Conservation (phyloP, 1,140 invertebrate genomes). For the Dolichoris vasculosae region DNA sequence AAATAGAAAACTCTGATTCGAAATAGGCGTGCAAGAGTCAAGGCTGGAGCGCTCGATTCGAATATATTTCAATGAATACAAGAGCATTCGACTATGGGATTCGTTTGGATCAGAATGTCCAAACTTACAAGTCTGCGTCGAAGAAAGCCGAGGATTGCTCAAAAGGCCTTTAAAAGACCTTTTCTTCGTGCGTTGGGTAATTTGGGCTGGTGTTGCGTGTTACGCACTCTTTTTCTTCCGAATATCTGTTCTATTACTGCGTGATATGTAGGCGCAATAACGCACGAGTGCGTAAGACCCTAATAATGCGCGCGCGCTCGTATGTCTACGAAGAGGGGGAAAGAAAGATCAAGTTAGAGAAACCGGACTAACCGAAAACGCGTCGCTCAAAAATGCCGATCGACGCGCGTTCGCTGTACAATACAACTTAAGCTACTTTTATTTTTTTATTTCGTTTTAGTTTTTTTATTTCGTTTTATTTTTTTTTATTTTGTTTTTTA, state of each 20-base stretch:
- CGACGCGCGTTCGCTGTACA: background rate
- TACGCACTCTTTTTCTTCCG: conserved; percentile 35
- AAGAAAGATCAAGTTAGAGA: background rate
- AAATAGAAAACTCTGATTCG: too few relatives aligned
- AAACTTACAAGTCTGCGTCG: too few relatives aligned
- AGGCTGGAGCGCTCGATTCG: too few relatives aligned
- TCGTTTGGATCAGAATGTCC: too few relatives aligned
- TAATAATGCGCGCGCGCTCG: too few relatives aligned
- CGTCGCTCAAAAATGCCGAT: conserved; percentile 26
- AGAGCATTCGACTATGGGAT: too few relatives aligned
- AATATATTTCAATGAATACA: too few relatives aligned
- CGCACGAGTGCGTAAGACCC: too few relatives aligned
- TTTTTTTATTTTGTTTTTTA: background rate
- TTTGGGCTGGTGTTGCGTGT: background rate
- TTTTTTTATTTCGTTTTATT: too few relatives aligned
- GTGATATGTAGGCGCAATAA: conserved; percentile 25
- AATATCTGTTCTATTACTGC: conserved; percentile 32
- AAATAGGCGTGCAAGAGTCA: too few relatives aligned
- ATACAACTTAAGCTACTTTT: background rate
- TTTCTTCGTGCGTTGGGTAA: background rate
- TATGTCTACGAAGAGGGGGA: too few relatives aligned
- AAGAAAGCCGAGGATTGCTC: too few relatives aligned
- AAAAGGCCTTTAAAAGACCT: background rate
- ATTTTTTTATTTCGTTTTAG: background rate
- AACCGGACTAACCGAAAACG: conserved; percentile 52